Percentiles rank a stretch among this genome's conserved stretches.
phyloP scores from a whole-genome alignment of 2,797 vertebrate species.

The Picus viridis region DNA sequence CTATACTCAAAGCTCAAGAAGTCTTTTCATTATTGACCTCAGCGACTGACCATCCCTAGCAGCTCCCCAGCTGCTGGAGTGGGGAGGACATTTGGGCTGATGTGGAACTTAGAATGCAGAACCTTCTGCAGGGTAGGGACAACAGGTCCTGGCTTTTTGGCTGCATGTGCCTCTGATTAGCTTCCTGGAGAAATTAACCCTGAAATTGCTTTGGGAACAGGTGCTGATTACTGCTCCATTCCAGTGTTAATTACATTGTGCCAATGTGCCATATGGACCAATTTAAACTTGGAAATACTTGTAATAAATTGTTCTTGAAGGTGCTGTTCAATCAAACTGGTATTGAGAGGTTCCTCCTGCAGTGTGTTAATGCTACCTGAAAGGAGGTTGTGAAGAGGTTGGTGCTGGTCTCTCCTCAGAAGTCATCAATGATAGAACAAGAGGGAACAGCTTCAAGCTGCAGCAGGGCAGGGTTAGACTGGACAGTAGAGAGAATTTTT shows the following conservation, averaged over 20 bases:
- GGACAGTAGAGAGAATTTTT: too few relatives aligned
- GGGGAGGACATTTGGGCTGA: neutral
- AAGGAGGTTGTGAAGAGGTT: too few relatives aligned
- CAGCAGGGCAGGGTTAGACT: too few relatives aligned
- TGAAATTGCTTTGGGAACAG: neutral
- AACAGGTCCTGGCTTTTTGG: neutral
- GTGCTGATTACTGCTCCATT: neutral
- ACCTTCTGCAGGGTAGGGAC: neutral
- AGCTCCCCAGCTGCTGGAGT: fast-evolving
- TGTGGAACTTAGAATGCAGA: neutral
- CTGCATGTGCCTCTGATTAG: neutral
- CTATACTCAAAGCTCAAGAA: neutral
- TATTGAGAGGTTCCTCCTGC: conserved; percentile 10
- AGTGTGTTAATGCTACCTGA: neutral
- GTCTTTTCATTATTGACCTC: neutral
- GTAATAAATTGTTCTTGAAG: conserved; percentile 17
- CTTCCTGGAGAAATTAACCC: neutral
- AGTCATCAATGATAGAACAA: too few relatives aligned
- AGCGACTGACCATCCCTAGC: fast-evolving
- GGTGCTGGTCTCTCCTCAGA: too few relatives aligned
- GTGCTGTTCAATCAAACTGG: neutral
- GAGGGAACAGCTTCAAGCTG: too few relatives aligned
- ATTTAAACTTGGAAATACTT: neutral
- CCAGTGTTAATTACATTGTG: neutral
- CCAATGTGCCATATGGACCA: neutral